Evolutionary conservation across 1,140 invertebrate species (phyloP), one percentile per base, ranked within the genome.

Genomic region (Drosophila mauritiana): DNA sequence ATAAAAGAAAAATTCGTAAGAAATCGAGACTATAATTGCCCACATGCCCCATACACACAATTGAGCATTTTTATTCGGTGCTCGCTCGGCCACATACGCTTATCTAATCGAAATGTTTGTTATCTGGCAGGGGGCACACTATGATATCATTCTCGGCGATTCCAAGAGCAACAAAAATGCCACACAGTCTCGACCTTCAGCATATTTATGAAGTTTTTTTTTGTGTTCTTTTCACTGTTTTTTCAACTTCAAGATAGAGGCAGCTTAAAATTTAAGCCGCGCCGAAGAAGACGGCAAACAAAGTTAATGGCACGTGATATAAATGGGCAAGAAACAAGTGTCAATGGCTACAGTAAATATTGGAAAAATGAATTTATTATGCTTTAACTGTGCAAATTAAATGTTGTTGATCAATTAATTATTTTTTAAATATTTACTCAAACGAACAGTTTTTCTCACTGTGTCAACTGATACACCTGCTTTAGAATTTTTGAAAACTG

Each of bases 71-170:
- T 42, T 43, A 68, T 64, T 37, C 31, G 59, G 43, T 20, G 51
- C 34, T 52, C 46, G 51, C 40, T 52, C 46, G 59, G 49, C 17
- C 64, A 65, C 61, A 65, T 37, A 65, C 68, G 42, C 80, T 80
- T 83, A 83, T 83, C 80, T 83, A 79, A 83, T 83, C 59, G 54
- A 64, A 76, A 70, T 83, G 69, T 84, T 83, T 83, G 75, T 77
- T 88, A 88, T 88, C 83, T 89, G 54, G 36, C 45, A 42, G 61
- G 56, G 34, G 55, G 59, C 64, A 63, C 55, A 85, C 59, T 83
- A 88, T 88, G 83, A 88, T 88, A 89, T 88, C 83, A 88, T 88
- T 80, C 55, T 64, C 54, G 53, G 22, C 34, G 52, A 56, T 37
- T 69, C 64, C 20, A 69, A 69, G 25, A 69, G 64, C 64, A 55